These are phyloP conservation scores for Agrotis clavis DNA, from an alignment of 2,888 invertebrate genomes.

Conservation along the genomic window DNA sequence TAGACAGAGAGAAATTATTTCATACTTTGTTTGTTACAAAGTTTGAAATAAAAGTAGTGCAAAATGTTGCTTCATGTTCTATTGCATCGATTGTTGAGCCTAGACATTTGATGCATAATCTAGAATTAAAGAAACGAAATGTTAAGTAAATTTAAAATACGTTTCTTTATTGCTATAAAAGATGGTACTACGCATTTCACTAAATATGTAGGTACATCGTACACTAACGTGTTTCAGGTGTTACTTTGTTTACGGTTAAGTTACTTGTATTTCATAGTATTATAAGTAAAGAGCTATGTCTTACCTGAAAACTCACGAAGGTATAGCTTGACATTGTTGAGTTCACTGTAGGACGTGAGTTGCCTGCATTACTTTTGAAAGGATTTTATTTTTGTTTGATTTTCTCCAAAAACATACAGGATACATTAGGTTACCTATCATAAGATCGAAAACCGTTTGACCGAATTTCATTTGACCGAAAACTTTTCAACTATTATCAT, in stretches of 20 bases:
- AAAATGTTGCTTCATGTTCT: neutral
- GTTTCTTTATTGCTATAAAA: neutral
- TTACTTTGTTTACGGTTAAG: conserved; percentile 1
- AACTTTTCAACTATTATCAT: too few relatives aligned
- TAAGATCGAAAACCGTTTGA: too few relatives aligned
- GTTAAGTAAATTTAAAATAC: neutral
- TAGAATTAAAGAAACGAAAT: too few relatives aligned
- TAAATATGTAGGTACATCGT: neutral
- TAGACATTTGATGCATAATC: too few relatives aligned
- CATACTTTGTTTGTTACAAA: neutral
- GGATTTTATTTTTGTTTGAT: too few relatives aligned
- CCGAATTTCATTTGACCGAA: too few relatives aligned
- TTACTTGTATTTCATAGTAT: conserved; percentile 5
- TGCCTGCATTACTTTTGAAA: neutral
- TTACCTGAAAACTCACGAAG: neutral
- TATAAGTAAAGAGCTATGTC: conserved; percentile 31
- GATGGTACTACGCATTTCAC: neutral
- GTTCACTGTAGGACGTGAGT: neutral
- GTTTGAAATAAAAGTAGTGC: neutral
- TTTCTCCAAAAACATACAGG: too few relatives aligned
- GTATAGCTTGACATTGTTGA: too few relatives aligned
- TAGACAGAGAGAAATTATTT: neutral
- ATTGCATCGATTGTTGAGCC: too few relatives aligned
- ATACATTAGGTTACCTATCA: too few relatives aligned
- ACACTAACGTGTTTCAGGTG: conserved; percentile 7